Evolutionary conservation across 2,888 invertebrate species (phyloP), one percentile per base, ranked within the genome.

Genomic region (Nasonovia ribisnigri): DNA sequence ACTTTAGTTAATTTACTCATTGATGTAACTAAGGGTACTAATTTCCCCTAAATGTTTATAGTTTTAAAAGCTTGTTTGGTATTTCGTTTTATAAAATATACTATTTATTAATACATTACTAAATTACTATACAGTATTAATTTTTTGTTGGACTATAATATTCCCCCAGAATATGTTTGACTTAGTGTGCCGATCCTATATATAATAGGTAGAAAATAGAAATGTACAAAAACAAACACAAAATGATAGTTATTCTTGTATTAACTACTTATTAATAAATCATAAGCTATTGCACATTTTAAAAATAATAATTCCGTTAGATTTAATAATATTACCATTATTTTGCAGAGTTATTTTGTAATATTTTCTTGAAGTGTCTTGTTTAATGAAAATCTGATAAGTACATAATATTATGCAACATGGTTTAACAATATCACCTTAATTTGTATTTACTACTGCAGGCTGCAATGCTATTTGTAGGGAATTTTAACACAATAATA

Each of bases 261-360:
- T 67, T n/a, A 5, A 20, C 36, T 67, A 67, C 67, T 77, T 36
- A 36, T 42, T 20, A 77, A 36, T 77, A 77, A 77, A 36, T 77
- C 20, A 77, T 77, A 20, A 36, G 36, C 10, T 77, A 77, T 77
- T 77, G 8, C 20, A 77, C 8, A 36, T 77, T 77, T 77, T 8
- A 36, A 20, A 36, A 8, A 77, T 36, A 77, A 20, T n/a, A 67
- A 67, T 67, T 36, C 67, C 36, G 1, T 16, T 77, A 77, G 36
- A 36, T 77, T 87, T 26, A 54, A 46, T 57, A 16, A 91, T 84
- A 91, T 91, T 57, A 91, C 84, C 91, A 91, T 91, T 43, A 60
- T 92, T 60, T 87, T 48, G 43, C 1, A 92, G n/a, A 92, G 24
- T 13, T 86, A 29, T 60, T 86, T 91, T 84, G 84, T 86, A 20